Evolutionary conservation across 2,888 invertebrate genomes (phyloP).

Genomic region (Diaperis boleti): DNA sequence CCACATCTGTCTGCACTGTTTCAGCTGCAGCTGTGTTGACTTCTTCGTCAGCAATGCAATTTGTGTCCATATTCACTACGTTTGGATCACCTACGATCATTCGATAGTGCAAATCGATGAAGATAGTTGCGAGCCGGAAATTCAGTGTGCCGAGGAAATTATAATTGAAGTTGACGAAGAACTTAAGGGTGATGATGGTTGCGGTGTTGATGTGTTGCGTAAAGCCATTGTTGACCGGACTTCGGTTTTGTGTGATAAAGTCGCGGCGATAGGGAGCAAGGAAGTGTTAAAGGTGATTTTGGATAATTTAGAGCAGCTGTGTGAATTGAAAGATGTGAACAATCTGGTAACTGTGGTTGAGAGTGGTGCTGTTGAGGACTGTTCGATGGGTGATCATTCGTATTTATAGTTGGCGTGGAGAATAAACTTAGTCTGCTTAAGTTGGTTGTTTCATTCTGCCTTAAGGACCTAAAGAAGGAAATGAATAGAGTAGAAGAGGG

Average conservation of each 20-base stretch:
- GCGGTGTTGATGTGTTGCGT: conserved; percentile 14
- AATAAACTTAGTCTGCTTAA: no score
- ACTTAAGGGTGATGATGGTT: conserved; percentile 1
- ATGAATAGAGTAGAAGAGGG: no score
- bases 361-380: not conserved
- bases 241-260: conserved; percentile 7
- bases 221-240: conserved; percentile 18
- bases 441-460: no score
- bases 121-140: not conserved
- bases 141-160: conserved; percentile 26
- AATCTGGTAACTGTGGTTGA: conserved; percentile 1
- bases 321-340: conserved; percentile 4
- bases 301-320: conserved; percentile 23
- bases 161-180: conserved; percentile 35
- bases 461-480: no score
- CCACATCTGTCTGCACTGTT: conserved; percentile 34
- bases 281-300: conserved; percentile 22
- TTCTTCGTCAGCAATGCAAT: conserved; percentile 37
- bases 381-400: conserved; percentile 23
- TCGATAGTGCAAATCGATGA: conserved; percentile 1
- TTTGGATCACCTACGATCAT: conserved; percentile 35
- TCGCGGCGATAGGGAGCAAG: not conserved
- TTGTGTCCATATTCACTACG: conserved; percentile 38
- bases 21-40: conserved; percentile 40
- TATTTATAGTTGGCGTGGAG: no score